Base-by-base conservation (phyloP, 2,113 vertebrate species). In the Plestiodon gilberti region DNA sequence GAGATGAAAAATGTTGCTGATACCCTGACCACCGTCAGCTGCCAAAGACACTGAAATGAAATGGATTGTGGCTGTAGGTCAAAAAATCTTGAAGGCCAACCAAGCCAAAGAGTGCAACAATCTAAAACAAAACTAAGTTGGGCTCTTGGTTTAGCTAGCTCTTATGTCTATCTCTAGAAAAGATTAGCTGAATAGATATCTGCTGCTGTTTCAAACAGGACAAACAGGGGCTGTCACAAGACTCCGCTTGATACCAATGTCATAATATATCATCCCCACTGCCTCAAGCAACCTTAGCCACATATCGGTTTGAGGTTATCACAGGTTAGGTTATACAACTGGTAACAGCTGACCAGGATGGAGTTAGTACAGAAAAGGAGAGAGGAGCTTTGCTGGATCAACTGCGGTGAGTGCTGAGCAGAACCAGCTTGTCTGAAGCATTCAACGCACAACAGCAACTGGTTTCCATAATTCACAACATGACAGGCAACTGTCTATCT, bases 281-380 rank as follows among this genome's bases (percentile, higher is more conserved):
- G n/a, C 87, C 81, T 64, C 85, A 43, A 81, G 59, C 90, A 90
- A 92, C 86, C 80, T 86, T 87, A 62, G 40, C 67, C 87, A 90
- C 85, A 93, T 82, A 87, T 90, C 64, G 92, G 78, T 71, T 73
- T 86, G 40, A 90, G 84, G 86, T 89, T 87, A 82, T 89, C 86
- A 59, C 33, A 75, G 87, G 87, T 35, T 79, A 70, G 82, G 79
- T 87, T 83, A 89, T n/a, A 64, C 80, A 91, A 48, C 62, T 82
- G 67, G 43, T 80, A 93, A 88, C 86, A 95, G 94, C 86, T 92
- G 90, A 93, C 10, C 33, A 62, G 69, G n/a, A 77, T 35, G 89
- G 82, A 85, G 89, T 84, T 77, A 90, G 89, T 74, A 87, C 82
- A 87, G 3, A 76, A 77, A 82, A 48, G 33, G 62, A 65, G 52